Conservation (phyloP, 2,797 vertebrate genomes). For the Galago senegalensis region DNA sequence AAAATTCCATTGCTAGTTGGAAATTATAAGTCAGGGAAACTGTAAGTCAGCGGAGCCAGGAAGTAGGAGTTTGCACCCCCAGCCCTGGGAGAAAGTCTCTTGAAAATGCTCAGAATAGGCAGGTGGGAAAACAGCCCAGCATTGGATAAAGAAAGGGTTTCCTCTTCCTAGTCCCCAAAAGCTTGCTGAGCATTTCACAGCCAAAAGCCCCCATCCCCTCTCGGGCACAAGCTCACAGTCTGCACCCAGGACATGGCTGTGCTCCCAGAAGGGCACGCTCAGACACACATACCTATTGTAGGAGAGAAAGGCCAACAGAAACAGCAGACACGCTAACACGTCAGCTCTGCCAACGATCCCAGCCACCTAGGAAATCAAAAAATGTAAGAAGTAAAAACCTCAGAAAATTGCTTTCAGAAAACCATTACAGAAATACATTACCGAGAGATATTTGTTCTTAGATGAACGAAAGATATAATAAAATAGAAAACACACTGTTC, state of each 20-base stretch:
- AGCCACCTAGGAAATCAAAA: slow-evolving; percentile 92
- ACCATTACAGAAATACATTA: background rate
- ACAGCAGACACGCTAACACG: slow-evolving; percentile 95
- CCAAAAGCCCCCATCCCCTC: background rate
- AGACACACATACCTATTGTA: slow-evolving; percentile 93
- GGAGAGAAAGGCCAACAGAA: slow-evolving; percentile 97
- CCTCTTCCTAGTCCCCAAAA: background rate
- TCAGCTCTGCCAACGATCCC: slow-evolving; percentile 98
- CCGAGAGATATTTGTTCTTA: background rate
- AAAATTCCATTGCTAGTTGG: slow-evolving; percentile 43
- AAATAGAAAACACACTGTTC: background rate
- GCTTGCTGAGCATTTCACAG: background rate
- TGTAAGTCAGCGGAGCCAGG: background rate
- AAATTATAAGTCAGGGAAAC: background rate
- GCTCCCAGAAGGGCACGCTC: background rate
- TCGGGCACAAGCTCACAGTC: background rate
- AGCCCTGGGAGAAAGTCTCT: background rate
- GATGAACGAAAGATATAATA: background rate
- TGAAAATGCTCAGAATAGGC: background rate
- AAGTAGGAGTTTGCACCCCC: background rate
- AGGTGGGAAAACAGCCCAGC: background rate
- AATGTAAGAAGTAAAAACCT: background rate
- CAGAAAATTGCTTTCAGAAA: slow-evolving; percentile 3
- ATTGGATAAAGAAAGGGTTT: background rate
- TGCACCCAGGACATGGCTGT: background rate